A percentile compares a stretch with the other conserved stretches of the same genome.
Conservation (phyloP, 1,140 invertebrate species). For the Heliconius nattereri region DNA sequence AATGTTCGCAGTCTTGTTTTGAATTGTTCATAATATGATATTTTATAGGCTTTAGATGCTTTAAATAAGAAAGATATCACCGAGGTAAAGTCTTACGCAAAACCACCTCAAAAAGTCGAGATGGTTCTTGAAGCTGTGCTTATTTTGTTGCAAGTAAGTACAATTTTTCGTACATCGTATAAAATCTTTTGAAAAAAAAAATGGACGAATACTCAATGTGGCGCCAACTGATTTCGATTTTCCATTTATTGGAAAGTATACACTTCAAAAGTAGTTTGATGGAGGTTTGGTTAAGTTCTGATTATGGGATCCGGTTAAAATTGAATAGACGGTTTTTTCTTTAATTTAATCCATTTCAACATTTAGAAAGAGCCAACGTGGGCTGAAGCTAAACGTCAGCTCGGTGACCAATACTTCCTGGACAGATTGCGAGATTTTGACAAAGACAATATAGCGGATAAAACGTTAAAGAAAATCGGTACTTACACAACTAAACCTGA, state of each 20-base stretch:
- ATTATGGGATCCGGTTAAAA: too few species aligned
- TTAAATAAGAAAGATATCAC: constrained; percentile 94
- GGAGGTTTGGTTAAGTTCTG: too few species aligned
- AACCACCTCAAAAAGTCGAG: constrained; percentile 91
- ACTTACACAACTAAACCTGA: constrained; percentile 90
- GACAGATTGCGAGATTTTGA: constrained; percentile 91
- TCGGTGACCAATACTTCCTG: constrained; percentile 89
- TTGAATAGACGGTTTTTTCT: too few species aligned
- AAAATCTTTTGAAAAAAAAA: too few species aligned
- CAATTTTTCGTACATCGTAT: neutral
- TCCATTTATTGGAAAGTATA: too few species aligned
- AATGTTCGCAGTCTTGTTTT: neutral
- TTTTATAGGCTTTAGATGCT: constrained; percentile 86
- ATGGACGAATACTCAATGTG: too few species aligned
- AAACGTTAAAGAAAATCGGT: constrained; percentile 89
- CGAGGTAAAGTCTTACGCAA: constrained; percentile 93
- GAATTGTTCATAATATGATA: neutral
- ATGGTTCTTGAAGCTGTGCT: constrained; percentile 95
- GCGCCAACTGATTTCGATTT: too few species aligned
- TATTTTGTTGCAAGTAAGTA: constrained; percentile 85
- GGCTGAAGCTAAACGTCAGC: constrained; percentile 91
- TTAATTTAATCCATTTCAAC: neutral
- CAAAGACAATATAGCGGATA: constrained; percentile 92
- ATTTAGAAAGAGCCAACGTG: constrained; percentile 88
- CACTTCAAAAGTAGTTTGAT: too few species aligned